Base-by-base conservation (phyloP, 2,888 invertebrate species). In the Drosophila quasianomalipes region DNA sequence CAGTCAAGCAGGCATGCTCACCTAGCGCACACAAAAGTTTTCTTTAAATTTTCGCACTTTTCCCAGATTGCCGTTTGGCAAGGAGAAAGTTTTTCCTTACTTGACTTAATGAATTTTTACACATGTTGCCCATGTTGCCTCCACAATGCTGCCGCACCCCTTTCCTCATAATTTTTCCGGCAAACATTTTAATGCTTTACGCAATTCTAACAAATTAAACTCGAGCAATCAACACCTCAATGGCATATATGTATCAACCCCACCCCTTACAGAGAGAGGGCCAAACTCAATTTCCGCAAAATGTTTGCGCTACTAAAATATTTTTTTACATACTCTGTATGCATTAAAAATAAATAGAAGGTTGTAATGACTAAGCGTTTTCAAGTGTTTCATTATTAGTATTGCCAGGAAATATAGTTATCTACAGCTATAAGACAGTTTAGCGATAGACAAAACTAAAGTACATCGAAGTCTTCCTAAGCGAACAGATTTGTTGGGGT, bases 201-300 rank as follows among this genome's bases (percentile, higher is more conserved):
- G 85, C 89, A 87, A 87, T 85, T 89, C 82, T 77, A 81, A 80
- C 85, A 83, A 90, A 90, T 90, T 90, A 89, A 85, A 85, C 90
- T 90, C 84, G 66, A 78, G 85, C 85, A 90, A 90, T 90, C 90
- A 90, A 90, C 90, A 89, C 90, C 89, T 90, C 59, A 72, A 65
- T 64, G 70, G 65, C 22, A 49, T 39, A 26, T 35, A 19, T 16
- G 16, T 47, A 2, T 47, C 47, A 4, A 26, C 7, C 47, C 16
- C 44, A 44, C 22, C 12, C 22, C 12, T 22, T 3, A 73, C 22
- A 22, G 30, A 28, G 6, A n/a, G 55, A 39, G 37, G 26, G 71
- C 49, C 76, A 89, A 88, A 88, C 79, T 72, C 76, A 90, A 89
- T 89, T 89, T 89, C 87, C 85, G 85, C 79, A 82, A 81, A 84